Percentiles rank a stretch among this genome's conserved stretches.
These are phyloP conservation scores for Eriosoma lanigerum DNA, from an alignment of 1,140 invertebrate genomes.

Conservation along the genomic window DNA sequence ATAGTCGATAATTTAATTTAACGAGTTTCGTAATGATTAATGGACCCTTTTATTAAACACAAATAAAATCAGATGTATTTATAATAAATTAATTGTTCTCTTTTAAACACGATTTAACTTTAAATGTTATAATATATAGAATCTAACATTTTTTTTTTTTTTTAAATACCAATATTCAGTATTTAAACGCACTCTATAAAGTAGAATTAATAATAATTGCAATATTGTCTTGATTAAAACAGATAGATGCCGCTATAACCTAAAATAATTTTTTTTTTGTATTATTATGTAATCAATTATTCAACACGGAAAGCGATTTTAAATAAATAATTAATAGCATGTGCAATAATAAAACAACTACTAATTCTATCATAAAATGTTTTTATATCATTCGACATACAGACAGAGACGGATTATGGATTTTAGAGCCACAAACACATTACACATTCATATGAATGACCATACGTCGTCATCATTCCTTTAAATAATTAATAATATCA, in stretches of 20 bases:
- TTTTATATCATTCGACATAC: too few relatives aligned
- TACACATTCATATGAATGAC: too few relatives aligned
- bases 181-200: slow-evolving; percentile 2
- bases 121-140: not conserved
- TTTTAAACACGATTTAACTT: not conserved
- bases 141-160: not conserved
- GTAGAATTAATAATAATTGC: not conserved
- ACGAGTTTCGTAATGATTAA: not conserved
- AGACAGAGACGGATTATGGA: too few relatives aligned
- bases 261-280: too few relatives aligned
- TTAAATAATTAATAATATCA: too few relatives aligned
- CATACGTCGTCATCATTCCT: too few relatives aligned
- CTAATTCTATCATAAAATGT: too few relatives aligned
- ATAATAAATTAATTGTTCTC: not conserved
- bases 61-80: not conserved
- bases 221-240: not conserved
- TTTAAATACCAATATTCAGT: not conserved
- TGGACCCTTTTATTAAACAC: not conserved
- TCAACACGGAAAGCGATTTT: too few relatives aligned
- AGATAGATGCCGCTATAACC: slow-evolving; percentile 16
- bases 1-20: slow-evolving; percentile 3
- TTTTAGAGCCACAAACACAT: too few relatives aligned
- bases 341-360: too few relatives aligned
- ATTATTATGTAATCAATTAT: too few relatives aligned
- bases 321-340: too few relatives aligned